These are phyloP conservation scores for Chitala chitala DNA, from an alignment of 2,113 vertebrate genomes.

Conservation along the genomic window DNA sequence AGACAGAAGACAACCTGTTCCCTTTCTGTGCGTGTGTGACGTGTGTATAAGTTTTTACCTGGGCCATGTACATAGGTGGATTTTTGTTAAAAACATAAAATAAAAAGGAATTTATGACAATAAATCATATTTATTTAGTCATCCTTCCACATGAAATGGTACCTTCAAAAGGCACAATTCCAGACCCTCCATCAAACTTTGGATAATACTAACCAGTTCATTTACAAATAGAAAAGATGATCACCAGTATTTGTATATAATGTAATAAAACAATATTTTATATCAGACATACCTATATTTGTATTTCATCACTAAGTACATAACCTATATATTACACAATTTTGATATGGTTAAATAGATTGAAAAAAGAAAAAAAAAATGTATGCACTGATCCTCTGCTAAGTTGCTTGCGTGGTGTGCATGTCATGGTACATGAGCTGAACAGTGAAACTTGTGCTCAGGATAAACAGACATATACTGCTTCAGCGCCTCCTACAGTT, in stretches of 20 bases:
- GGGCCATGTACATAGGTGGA: no score
- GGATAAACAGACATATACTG: neutral
- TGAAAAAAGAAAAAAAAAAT: constrained; percentile 8
- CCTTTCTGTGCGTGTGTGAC: neutral
- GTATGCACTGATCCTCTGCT: neutral
- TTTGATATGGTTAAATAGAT: neutral
- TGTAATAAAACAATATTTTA: neutral
- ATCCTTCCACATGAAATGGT: constrained; percentile 18
- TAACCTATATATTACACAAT: constrained; percentile 4
- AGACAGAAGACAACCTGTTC: neutral
- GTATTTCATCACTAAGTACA: constrained; percentile 8
- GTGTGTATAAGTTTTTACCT: no score
- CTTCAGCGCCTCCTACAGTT: neutral
- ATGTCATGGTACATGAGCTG: neutral
- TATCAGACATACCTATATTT: constrained; percentile 5
- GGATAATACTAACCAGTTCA: neutral
- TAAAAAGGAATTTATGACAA: constrained; percentile 12
- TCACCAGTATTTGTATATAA: no score
- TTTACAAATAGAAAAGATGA: no score
- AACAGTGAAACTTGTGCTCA: neutral
- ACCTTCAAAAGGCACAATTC: neutral
- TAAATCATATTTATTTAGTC: constrained; percentile 26
- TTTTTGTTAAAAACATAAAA: neutral
- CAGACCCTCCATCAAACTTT: neutral
- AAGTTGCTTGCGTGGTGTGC: neutral